Evolutionary conservation across 2,113 vertebrate species (phyloP).

Genomic region (Synchiropus splendidus): DNA sequence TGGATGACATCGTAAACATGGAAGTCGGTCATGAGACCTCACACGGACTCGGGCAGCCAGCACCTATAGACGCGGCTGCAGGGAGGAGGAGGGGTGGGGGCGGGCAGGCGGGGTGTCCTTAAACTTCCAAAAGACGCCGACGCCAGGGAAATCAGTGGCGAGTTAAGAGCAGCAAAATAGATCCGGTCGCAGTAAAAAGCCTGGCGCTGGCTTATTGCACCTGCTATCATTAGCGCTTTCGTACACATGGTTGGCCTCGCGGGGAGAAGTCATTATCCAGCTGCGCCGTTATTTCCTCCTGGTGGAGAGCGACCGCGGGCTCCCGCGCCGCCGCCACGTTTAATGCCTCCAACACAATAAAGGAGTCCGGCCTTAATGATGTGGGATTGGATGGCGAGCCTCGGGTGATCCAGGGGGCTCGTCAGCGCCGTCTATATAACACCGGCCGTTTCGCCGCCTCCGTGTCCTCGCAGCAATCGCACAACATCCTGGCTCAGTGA

Average conservation of each 20-base stretch:
- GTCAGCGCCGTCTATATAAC: slow-evolving; percentile 37
- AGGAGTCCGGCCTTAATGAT: slow-evolving; percentile 60
- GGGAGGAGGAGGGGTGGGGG: not conserved
- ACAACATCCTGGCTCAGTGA: no score
- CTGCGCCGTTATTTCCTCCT: slow-evolving; percentile 58
- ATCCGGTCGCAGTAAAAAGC: slow-evolving; percentile 57
- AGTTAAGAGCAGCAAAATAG: slow-evolving; percentile 64
- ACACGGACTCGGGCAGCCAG: no score
- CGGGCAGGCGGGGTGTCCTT: slow-evolving; percentile 30
- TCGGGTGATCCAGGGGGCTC: slow-evolving; percentile 51
- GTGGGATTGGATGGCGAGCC: slow-evolving; percentile 60
- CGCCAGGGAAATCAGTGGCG: slow-evolving; percentile 63
- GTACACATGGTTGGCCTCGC: slow-evolving; percentile 65
- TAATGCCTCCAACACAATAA: slow-evolving; percentile 66
- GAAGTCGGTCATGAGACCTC: no score
- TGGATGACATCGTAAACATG: no score
- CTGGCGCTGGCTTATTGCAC: slow-evolving; percentile 55
- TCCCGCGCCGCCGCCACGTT: slow-evolving; percentile 46
- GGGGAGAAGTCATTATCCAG: slow-evolving; percentile 68
- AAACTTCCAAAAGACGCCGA: slow-evolving; percentile 59
- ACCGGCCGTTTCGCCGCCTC: slow-evolving; percentile 50
- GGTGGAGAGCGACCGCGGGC: slow-evolving; percentile 58
- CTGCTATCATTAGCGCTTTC: slow-evolving; percentile 65
- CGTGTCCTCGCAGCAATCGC: slow-evolving; percentile 19
- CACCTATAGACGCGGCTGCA: not conserved